Evolutionary conservation across 2,888 invertebrate species (phyloP), one percentile per base, ranked within the genome.

Genomic region (Drosophila neonasuta): DNA sequence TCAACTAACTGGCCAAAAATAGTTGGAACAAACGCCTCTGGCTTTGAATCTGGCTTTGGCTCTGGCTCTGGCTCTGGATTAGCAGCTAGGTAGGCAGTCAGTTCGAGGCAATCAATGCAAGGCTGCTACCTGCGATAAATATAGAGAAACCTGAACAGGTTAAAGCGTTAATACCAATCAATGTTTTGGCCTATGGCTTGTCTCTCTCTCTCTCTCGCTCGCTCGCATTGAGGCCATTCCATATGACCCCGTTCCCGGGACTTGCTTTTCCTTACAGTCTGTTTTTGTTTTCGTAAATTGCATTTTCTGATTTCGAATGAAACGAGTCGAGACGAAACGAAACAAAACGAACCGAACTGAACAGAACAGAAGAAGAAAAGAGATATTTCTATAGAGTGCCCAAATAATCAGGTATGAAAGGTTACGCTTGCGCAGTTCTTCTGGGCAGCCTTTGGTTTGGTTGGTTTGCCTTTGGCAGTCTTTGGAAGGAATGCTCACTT

Each of bases 161-260:
- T 78, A 73, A 55, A 85, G 76, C 74, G 76, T 84, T 84, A 86
- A 88, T 86, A 79, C 87, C 88, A 84, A 84, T 88, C 88, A 88
- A 84, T 82, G 78, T 51, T 56, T 62, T 66, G 49, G 60, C 65
- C 70, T 74, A 61, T 68, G 46, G 62, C 52, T 62, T 58, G 46
- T 68, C 50, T 17, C 49, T 10, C 11, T 32, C 32, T 1, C 10
- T 52, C 6, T 60, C 46, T 41, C 30, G 10, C 17, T 9, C 34
- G 4, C 34, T 34, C 34, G 34, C 8, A 54, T 54, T 65, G 70
- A 77, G 69, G 69, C 76, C 62, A 78, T 67, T 72, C 69, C 68
- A 69, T 75, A 78, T 68, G 75, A 74, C 62, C 49, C 59, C 54
- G 59, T 48, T 64, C 54, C 63, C 65, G 61, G 71, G 50, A 52